Percentiles rank a stretch among this genome's conserved stretches.
Evolutionary conservation across 1,140 invertebrate genomes (phyloP).

Genomic region (Bombus fervidus): DNA sequence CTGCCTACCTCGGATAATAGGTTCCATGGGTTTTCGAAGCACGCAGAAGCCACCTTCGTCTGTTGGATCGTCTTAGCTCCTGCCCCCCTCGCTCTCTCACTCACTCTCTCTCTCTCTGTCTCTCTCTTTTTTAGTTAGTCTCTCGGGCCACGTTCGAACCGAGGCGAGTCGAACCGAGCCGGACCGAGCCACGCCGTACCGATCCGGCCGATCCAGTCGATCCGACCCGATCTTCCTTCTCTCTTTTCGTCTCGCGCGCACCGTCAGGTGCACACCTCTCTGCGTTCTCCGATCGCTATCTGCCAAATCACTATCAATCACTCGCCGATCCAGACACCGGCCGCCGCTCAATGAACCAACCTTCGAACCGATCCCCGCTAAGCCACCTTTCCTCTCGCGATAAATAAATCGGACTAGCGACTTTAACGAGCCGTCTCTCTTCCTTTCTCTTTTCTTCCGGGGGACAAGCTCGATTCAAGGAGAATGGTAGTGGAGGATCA

Average conservation of each 20-base stretch:
- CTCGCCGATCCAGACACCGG: slow-evolving; percentile 65
- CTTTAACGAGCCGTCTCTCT: slow-evolving; percentile 51
- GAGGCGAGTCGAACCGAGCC: background rate
- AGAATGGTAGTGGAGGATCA: background rate
- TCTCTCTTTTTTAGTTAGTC: background rate
- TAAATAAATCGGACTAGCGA: slow-evolving; percentile 68
- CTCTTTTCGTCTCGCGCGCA: slow-evolving; percentile 30
- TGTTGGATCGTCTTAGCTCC: too few relatives aligned
- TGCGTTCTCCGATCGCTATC: slow-evolving; percentile 71
- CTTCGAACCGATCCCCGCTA: slow-evolving; percentile 62
- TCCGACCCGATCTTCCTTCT: background rate
- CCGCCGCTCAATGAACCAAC: slow-evolving; percentile 61
- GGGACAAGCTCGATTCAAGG: background rate
- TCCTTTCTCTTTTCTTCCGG: background rate
- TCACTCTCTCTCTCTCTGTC: background rate
- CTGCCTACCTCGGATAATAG: slow-evolving; percentile 73
- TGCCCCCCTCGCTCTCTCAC: background rate
- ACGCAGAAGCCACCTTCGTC: slow-evolving; percentile 56
- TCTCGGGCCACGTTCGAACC: background rate
- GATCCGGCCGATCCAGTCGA: background rate
- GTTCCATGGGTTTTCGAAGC: slow-evolving; percentile 64
- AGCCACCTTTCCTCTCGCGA: slow-evolving; percentile 59
- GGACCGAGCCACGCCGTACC: background rate
- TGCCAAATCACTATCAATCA: slow-evolving; percentile 77
- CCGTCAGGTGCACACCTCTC: slow-evolving; percentile 59